Evolutionary conservation across 1,140 invertebrate genomes (phyloP).

Genomic region (Aphelinus atriplicis): DNA sequence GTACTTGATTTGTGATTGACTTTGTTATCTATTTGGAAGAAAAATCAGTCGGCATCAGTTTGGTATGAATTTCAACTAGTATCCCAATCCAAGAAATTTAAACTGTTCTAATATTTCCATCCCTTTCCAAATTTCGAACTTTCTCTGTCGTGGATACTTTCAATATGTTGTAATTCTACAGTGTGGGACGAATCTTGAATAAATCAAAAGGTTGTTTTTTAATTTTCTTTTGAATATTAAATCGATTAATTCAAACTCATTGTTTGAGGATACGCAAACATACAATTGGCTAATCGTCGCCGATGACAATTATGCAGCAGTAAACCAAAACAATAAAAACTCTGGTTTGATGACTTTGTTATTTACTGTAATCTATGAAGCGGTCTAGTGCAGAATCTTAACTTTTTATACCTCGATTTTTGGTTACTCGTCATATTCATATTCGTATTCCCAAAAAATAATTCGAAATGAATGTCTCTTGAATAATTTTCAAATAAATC

Average conservation of each 20-base stretch:
- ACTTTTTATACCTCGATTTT: neutral
- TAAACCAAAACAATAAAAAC: too few species aligned
- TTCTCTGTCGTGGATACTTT: neutral
- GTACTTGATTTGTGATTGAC: too few species aligned
- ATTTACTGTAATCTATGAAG: too few species aligned
- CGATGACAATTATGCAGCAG: too few species aligned
- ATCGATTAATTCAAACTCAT: conserved; percentile 8
- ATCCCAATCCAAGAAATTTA: conserved; percentile 21
- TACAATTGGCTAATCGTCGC: neutral
- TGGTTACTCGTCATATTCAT: too few species aligned
- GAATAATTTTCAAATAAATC: too few species aligned
- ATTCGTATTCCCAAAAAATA: too few species aligned
- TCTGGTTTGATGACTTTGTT: too few species aligned
- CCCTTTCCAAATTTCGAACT: neutral
- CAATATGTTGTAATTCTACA: neutral
- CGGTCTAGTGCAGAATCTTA: neutral
- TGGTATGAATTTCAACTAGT: neutral
- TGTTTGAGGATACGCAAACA: neutral
- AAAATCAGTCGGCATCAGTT: conserved; percentile 5
- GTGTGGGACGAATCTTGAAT: conserved; percentile 40
- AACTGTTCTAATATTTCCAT: conserved; percentile 4
- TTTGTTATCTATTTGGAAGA: too few species aligned
- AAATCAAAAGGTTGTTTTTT: conserved; percentile 57
- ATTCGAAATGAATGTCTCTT: too few species aligned
- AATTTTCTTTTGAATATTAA: conserved; percentile 32